Evolutionary conservation across 2,113 vertebrate genomes (phyloP).

Genomic region (Tichodroma muraria): DNA sequence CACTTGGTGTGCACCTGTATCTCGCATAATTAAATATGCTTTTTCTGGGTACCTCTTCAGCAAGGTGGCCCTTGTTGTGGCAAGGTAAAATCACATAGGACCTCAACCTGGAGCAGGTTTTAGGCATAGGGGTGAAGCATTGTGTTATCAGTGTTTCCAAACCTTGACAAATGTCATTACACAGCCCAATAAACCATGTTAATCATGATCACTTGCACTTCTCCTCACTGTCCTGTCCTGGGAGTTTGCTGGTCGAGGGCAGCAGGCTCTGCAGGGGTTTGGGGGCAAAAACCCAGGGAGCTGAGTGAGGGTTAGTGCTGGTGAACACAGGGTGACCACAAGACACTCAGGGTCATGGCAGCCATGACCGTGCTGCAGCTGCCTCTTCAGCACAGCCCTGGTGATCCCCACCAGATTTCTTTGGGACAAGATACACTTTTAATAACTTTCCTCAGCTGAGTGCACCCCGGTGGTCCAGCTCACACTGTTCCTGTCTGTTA

Average conservation of each 20-base stretch:
- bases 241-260: neutral
- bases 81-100: neutral
- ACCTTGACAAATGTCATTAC: neutral
- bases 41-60: fast-evolving
- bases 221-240: fast-evolving
- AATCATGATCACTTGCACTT: neutral
- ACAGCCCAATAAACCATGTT: fast-evolving
- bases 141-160: neutral
- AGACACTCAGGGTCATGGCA: fast-evolving
- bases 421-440: fast-evolving
- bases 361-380: fast-evolving
- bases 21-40: neutral
- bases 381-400: neutral
- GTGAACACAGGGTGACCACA: neutral
- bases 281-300: fast-evolving
- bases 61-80: neutral
- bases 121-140: neutral
- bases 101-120: neutral
- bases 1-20: fast-evolving
- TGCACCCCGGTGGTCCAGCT: neutral
- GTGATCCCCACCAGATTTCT: neutral
- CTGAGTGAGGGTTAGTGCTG: fast-evolving
- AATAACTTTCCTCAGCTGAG: neutral
- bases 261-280: fast-evolving
- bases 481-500: neutral